These are phyloP conservation scores for Boleophthalmus pectinirostris DNA, from an alignment of 2,113 vertebrate genomes.

Conservation along the genomic window DNA sequence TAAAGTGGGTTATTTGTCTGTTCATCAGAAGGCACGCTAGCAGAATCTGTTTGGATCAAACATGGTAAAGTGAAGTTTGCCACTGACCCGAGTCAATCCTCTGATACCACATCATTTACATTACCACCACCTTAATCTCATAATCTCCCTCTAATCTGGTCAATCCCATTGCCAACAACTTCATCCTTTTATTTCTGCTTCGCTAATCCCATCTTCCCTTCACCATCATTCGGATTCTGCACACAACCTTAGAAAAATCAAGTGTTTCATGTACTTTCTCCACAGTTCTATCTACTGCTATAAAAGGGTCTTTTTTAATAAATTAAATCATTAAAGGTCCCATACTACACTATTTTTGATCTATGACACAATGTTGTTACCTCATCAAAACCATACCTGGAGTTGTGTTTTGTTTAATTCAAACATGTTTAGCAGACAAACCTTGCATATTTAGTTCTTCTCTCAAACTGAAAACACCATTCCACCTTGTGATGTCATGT, in stretches of 20 bases:
- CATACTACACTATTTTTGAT: no score
- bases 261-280: neutral
- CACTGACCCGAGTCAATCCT: slow-evolving; percentile 29
- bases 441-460: no score
- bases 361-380: no score
- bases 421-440: no score
- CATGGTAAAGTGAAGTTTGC: slow-evolving; percentile 23
- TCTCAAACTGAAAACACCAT: no score
- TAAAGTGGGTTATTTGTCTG: no score
- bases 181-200: slow-evolving; percentile 45
- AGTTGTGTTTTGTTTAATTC: no score
- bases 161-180: slow-evolving; percentile 51
- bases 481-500: no score
- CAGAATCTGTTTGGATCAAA: slow-evolving; percentile 17
- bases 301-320: neutral
- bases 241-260: neutral
- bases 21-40: slow-evolving; percentile 4
- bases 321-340: no score
- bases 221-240: neutral
- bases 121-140: slow-evolving; percentile 46
- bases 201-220: slow-evolving; percentile 4
- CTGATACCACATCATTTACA: slow-evolving; percentile 43
- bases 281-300: neutral
- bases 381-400: no score
- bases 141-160: slow-evolving; percentile 58